Percentiles rank a stretch among this genome's conserved stretches.
Conservation (phyloP, 1,140 invertebrate genomes). For the Monochamus saltuarius region DNA sequence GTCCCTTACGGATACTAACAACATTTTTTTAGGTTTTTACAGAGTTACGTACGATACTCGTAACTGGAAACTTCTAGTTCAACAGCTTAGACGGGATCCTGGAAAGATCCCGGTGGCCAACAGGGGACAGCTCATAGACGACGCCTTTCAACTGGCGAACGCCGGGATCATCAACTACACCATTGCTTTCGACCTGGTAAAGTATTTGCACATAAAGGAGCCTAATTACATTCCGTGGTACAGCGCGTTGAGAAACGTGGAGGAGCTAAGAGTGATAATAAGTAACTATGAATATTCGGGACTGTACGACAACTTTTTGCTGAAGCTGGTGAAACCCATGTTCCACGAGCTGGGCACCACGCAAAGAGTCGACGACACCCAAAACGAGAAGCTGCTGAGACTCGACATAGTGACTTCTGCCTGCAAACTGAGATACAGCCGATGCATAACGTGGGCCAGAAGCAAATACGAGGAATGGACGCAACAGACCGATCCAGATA, state of each 20-base stretch:
- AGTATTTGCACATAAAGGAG: slow-evolving; percentile 57
- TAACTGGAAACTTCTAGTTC: slow-evolving; percentile 61
- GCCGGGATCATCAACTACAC: slow-evolving; percentile 60
- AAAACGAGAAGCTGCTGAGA: slow-evolving; percentile 42
- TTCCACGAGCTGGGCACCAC: slow-evolving; percentile 39
- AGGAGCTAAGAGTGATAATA: slow-evolving; percentile 37
- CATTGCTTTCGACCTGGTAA: slow-evolving; percentile 61
- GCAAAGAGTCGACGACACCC: slow-evolving; percentile 34
- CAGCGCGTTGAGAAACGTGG: slow-evolving; percentile 36
- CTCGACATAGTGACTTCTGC: slow-evolving; percentile 37
- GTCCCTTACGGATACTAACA: slow-evolving; percentile 47
- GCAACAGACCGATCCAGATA: slow-evolving; percentile 34
- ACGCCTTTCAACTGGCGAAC: slow-evolving; percentile 57
- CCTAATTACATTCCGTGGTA: slow-evolving; percentile 44
- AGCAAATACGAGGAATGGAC: slow-evolving; percentile 40
- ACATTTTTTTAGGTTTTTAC: slow-evolving; percentile 59
- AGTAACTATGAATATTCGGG: slow-evolving; percentile 42
- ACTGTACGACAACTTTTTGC: slow-evolving; percentile 42
- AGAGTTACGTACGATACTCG: slow-evolving; percentile 64
- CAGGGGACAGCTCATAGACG: slow-evolving; percentile 66
- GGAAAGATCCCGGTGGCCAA: slow-evolving; percentile 64
- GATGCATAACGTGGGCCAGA: slow-evolving; percentile 41
- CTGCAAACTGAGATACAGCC: slow-evolving; percentile 39
- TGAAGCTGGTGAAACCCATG: slow-evolving; percentile 37
- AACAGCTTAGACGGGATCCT: slow-evolving; percentile 52